Conservation (phyloP, 2,888 invertebrate genomes). For the Megastigmus dorsalis region DNA sequence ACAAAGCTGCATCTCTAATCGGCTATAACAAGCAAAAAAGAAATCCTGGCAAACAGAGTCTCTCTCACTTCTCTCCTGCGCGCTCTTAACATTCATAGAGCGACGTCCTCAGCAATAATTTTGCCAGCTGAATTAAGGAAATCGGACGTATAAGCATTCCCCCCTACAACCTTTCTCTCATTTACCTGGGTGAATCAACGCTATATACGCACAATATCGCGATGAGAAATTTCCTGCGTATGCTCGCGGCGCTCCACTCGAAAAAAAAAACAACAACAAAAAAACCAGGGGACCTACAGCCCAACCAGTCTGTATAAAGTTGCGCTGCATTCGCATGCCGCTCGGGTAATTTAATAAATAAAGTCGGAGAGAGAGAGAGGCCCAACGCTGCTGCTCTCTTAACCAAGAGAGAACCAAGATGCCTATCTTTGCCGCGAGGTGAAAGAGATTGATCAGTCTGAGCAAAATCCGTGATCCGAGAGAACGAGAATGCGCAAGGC, state of each 20-base stretch:
- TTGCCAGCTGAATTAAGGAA: slow-evolving; percentile 49
- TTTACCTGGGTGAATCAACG: slow-evolving; percentile 42
- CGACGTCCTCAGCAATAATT: slow-evolving; percentile 46
- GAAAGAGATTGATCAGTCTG: slow-evolving; percentile 57
- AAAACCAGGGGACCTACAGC: slow-evolving; percentile 17
- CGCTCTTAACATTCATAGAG: slow-evolving; percentile 46
- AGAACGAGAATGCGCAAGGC: slow-evolving; percentile 63
- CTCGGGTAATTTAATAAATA: slow-evolving; percentile 52
- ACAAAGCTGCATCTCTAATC: slow-evolving; percentile 49
- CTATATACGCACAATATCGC: slow-evolving; percentile 7
- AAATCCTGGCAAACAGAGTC: neutral
- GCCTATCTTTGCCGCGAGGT: slow-evolving; percentile 50
- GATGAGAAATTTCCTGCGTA: slow-evolving; percentile 50
- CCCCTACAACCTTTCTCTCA: slow-evolving; percentile 8
- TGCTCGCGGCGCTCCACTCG: neutral
- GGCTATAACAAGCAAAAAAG: slow-evolving; percentile 3
- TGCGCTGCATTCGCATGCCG: slow-evolving; percentile 38
- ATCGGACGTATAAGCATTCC: no score
- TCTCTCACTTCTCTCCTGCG: slow-evolving; percentile 10
- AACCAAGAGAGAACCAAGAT: no score
- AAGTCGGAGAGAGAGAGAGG: no score
- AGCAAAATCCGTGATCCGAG: slow-evolving; percentile 58
- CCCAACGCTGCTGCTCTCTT: no score
- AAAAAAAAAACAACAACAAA: no score
- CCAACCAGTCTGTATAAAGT: slow-evolving; percentile 2